Base-by-base conservation (phyloP, 2,113 vertebrate species). In the Empidonax traillii region DNA sequence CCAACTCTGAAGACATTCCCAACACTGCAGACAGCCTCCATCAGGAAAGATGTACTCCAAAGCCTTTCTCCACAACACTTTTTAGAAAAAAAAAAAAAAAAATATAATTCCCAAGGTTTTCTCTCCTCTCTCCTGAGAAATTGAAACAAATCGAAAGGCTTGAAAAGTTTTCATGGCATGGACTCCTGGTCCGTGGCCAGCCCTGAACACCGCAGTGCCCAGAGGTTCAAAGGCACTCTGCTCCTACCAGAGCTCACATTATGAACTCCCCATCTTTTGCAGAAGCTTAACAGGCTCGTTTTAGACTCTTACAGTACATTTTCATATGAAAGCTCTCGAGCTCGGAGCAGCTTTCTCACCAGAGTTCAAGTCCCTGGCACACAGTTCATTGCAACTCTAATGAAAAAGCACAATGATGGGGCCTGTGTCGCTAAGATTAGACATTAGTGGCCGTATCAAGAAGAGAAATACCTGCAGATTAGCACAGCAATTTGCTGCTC, bases 391-490 rank as follows among this genome's bases (percentile, higher is more conserved):
- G 63, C 73, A 51, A 44, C 71, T 84, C 76, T 95, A 95, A 97
- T 88, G 90, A 89, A 96, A 94, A 87, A 94, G 59, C 63, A 72
- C 86, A 93, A 65, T 56, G 59, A 89, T 76, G 66, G 87, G 89
- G 87, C 59, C 96, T 95, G 66, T 4, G 3, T 41, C 3, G 24
- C 89, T 85, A 90, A 79, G 66, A 96, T 97, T 96, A 97, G 91
- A 96, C 82, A 84, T 85, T 91, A 96, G 91, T 90, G 89, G 94
- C 71, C 12, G 0, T 94, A 96, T 97, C 94, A 89, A 94, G 94
- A 97, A 96, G 89, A 98, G 95, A 97, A 98, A 98, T 96, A 97
- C 95, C 95, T 96, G 94, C 91, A 96, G 93, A 97, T 97, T 97
- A 98, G 96, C 86, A 85, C 85, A 93, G 72, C 86, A 96, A 97